Conservation (phyloP, 2,797 vertebrate genomes). For the Pachyuromys duprasi region DNA sequence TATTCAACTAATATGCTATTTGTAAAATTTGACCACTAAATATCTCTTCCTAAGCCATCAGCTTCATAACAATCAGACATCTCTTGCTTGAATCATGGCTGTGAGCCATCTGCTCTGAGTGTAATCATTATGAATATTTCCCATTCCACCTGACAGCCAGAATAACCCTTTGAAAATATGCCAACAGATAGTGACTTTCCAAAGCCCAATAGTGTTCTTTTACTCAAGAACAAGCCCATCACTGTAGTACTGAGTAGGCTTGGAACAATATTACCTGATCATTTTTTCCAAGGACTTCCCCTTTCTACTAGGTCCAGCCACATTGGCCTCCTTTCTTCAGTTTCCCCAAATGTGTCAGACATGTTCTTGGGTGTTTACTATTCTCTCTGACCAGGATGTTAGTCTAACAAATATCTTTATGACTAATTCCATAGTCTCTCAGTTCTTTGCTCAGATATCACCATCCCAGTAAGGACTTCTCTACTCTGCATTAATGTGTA, state of each 20-base stretch:
- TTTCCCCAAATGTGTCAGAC: background rate
- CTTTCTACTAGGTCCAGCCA: no score
- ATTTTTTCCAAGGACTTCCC: no score
- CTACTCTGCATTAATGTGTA: background rate
- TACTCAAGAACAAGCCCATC: background rate
- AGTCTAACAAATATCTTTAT: no score
- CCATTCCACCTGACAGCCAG: background rate
- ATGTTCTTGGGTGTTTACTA: background rate
- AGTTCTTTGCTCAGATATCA: background rate
- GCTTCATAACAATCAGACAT: background rate
- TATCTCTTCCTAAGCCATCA: background rate
- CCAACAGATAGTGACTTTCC: background rate
- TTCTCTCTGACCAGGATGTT: background rate
- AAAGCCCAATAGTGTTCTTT: no score
- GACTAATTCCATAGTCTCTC: background rate
- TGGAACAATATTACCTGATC: rapidly evolving
- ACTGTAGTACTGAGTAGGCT: no score
- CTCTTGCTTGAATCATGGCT: background rate
- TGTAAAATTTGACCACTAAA: background rate
- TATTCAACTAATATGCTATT: background rate
- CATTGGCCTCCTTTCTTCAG: rapidly evolving
- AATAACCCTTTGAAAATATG: background rate
- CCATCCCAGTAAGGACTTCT: background rate
- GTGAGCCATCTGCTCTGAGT: background rate
- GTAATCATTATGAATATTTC: no score